Evolutionary conservation across 2,113 vertebrate species (phyloP).

Genomic region (Delphinapterus leucas): DNA sequence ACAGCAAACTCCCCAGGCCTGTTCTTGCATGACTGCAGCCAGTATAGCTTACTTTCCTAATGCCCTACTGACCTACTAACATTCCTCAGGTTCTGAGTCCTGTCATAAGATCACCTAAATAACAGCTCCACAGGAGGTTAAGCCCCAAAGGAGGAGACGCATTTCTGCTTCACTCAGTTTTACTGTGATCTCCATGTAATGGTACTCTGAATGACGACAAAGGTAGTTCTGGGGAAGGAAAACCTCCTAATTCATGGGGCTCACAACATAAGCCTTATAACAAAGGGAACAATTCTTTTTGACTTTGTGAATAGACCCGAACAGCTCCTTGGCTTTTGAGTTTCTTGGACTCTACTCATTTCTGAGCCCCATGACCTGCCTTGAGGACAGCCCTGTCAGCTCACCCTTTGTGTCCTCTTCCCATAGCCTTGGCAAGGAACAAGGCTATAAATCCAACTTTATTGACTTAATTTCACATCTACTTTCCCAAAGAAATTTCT

Average conservation of each 20-base stretch:
- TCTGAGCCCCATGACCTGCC: not conserved
- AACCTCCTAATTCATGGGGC: not conserved
- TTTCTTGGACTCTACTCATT: not conserved
- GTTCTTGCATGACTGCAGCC: not conserved
- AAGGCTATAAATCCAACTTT: not conserved
- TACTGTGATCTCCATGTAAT: not conserved
- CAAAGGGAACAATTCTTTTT: not conserved
- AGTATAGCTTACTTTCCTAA: not conserved
- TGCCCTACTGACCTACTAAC: slow-evolving; percentile 52
- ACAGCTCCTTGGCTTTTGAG: not conserved
- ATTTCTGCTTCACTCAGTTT: slow-evolving; percentile 37
- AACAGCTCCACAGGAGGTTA: not conserved
- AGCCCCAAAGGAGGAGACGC: not conserved
- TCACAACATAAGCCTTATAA: not conserved
- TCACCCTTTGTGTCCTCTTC: not conserved
- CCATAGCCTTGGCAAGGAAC: not conserved
- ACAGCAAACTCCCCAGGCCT: not conserved
- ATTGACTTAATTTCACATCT: not conserved
- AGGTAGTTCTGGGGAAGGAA: slow-evolving; percentile 37
- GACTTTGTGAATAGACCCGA: not conserved
- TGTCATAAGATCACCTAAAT: not conserved
- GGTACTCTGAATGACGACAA: slow-evolving; percentile 40
- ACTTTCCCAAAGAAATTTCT: not conserved
- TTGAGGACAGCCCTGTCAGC: not conserved
- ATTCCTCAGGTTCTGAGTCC: not conserved